Evolutionary conservation across 2,113 vertebrate genomes (phyloP).

Genomic region (Anser brachyrhynchus): DNA sequence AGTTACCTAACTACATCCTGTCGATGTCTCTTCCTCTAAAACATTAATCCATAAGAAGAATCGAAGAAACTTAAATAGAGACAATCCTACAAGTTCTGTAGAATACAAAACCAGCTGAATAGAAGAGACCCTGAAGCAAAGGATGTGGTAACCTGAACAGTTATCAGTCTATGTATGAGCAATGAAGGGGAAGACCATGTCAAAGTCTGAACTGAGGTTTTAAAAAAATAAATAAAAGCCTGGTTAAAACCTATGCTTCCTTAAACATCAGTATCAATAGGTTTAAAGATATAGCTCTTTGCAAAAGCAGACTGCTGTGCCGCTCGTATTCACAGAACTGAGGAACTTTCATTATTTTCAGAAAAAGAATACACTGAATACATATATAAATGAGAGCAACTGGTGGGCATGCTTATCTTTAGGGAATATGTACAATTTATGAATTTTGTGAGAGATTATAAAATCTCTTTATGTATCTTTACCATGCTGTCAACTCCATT

Average conservation of each 20-base stretch:
- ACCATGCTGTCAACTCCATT: background rate
- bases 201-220: background rate
- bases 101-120: background rate
- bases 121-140: background rate
- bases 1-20: background rate
- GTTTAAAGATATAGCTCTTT: background rate
- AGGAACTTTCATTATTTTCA: background rate
- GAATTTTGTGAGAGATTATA: background rate
- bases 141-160: background rate
- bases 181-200: background rate
- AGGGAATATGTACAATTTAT: background rate
- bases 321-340: background rate
- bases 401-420: background rate
- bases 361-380: background rate
- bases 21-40: background rate
- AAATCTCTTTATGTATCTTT: background rate
- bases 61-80: background rate
- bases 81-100: background rate
- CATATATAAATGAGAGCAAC: background rate
- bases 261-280: background rate
- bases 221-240: background rate
- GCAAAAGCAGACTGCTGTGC: background rate
- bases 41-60: background rate
- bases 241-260: background rate
- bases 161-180: rapidly evolving